phyloP scores from a whole-genome alignment of 1,140 invertebrate species.

The Pteromalus puparum region DNA sequence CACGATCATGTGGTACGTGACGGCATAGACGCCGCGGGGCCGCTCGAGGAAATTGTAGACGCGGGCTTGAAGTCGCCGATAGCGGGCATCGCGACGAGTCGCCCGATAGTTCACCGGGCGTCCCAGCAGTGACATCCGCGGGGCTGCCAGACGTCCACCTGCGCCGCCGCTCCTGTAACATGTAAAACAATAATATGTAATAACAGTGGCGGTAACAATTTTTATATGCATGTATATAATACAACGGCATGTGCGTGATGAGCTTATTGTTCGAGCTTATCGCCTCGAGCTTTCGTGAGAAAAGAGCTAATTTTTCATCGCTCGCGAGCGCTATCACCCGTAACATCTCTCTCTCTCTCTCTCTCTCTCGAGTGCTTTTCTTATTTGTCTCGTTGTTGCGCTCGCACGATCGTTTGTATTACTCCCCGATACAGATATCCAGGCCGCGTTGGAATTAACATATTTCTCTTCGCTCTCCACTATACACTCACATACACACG shows the following conservation, averaged over 20 bases:
- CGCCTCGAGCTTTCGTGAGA: no score
- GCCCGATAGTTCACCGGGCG: conserved; percentile 92
- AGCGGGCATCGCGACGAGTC: conserved; percentile 90
- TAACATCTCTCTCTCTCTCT: no score
- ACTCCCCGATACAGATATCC: no score
- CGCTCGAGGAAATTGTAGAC: conserved; percentile 96
- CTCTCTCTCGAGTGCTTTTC: background rate
- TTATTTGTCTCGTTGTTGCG: background rate
- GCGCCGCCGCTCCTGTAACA: conserved; percentile 64
- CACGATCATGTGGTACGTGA: conserved; percentile 94
- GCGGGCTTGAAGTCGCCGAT: conserved; percentile 90
- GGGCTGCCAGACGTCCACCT: conserved; percentile 82
- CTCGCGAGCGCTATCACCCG: no score
- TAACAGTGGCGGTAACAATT: no score
- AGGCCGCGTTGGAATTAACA: no score
- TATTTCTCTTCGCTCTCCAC: no score
- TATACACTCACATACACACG: no score
- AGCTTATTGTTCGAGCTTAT: conserved; percentile 1
- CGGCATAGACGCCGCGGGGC: conserved; percentile 88
- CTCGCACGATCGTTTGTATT: no score
- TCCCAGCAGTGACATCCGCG: conserved; percentile 92
- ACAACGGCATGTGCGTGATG: background rate
- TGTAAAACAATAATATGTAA: background rate
- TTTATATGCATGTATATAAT: no score
- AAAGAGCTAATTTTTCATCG: no score